phyloP scores from a whole-genome alignment of 1,140 invertebrate species.

The Geopemphigus sp. region DNA sequence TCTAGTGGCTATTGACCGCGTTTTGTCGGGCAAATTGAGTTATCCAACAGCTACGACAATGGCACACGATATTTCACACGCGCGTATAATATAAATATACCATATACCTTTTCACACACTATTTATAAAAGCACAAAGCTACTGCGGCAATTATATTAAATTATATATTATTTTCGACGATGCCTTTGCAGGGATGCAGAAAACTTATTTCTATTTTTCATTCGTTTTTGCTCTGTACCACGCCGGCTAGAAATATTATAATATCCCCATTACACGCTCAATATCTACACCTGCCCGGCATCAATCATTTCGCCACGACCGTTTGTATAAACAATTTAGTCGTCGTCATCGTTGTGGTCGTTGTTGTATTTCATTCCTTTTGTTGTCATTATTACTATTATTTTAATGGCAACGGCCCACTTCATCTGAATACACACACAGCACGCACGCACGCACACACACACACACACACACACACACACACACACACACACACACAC shows the following conservation, averaged over 20 bases:
- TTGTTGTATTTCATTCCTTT: not conserved
- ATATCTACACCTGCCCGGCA: not conserved
- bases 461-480: too few species aligned
- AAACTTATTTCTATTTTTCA: not conserved
- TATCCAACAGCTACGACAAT: not conserved
- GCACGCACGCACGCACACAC: too few species aligned
- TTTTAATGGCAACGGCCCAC: conserved; percentile 9
- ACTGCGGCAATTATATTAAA: not conserved
- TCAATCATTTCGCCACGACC: not conserved
- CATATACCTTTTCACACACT: not conserved
- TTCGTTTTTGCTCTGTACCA: not conserved
- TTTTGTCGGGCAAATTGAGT: conserved; percentile 27
- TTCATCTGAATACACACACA: too few species aligned
- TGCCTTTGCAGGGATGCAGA: not conserved
- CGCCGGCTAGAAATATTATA: not conserved
- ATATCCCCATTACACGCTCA: not conserved
- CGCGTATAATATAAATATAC: not conserved
- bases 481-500: too few species aligned
- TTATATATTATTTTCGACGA: not conserved
- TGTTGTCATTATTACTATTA: conserved; percentile 3
- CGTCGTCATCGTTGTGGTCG: not conserved
- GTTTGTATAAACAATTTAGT: conserved; percentile 2
- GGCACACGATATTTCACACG: not conserved
- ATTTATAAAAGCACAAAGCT: not conserved
- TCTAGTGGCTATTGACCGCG: conserved; percentile 29